phyloP scores from a whole-genome alignment of 1,140 invertebrate species.

The Daktulosphaira vitifoliae region DNA sequence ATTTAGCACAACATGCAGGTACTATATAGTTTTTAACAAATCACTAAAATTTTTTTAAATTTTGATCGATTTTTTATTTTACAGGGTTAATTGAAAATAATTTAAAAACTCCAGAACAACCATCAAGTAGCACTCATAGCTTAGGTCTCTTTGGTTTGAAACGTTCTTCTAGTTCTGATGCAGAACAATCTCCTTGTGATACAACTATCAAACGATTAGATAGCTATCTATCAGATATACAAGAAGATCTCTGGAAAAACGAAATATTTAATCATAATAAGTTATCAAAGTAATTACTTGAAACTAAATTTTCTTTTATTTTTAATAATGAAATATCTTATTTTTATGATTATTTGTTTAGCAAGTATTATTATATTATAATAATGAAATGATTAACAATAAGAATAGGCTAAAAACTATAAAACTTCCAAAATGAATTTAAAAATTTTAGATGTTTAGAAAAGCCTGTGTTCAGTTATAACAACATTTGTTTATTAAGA shows the following conservation, averaged over 20 bases:
- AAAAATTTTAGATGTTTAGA: too few species aligned
- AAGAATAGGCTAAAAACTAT: too few species aligned
- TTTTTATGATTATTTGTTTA: too few species aligned
- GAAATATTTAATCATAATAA: constrained; percentile 10
- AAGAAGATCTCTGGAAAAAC: constrained; percentile 19
- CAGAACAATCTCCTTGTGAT: constrained; percentile 18
- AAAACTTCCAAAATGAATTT: too few species aligned
- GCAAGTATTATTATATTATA: too few species aligned
- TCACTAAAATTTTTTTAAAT: too few species aligned
- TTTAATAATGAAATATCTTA: too few species aligned
- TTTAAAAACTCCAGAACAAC: constrained; percentile 11
- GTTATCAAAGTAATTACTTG: background rate
- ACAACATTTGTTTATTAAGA: too few species aligned
- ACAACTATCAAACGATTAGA: constrained; percentile 14
- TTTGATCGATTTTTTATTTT: background rate
- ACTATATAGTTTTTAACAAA: too few species aligned
- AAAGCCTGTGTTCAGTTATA: too few species aligned
- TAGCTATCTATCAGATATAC: constrained; percentile 29
- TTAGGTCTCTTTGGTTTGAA: constrained; percentile 20
- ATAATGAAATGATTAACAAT: too few species aligned
- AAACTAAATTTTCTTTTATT: background rate
- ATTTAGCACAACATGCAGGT: constrained; percentile 11
- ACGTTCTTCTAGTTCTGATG: constrained; percentile 19
- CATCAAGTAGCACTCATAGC: constrained; percentile 1
- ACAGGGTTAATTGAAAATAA: constrained; percentile 9